Conservation (phyloP, 2,888 invertebrate species). For the Netelia virgata region DNA sequence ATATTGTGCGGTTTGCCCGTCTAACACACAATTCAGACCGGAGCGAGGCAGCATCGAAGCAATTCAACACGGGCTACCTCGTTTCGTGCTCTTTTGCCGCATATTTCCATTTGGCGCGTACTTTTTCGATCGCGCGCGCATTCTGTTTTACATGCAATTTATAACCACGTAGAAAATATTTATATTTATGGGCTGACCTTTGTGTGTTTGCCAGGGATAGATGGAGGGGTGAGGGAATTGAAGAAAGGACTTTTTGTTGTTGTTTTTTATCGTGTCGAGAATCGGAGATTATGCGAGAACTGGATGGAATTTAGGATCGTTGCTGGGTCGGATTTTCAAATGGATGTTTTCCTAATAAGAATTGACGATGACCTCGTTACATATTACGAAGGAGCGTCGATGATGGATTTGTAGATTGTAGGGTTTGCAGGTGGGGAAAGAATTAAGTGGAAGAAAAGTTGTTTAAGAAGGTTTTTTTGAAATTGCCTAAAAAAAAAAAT, state of each 20-base stretch:
- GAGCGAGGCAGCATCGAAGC: slow-evolving; percentile 3
- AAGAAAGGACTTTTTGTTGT: neutral
- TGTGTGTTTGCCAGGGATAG: neutral
- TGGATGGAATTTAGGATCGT: neutral
- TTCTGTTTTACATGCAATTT: slow-evolving; percentile 49
- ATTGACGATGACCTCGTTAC: too few species aligned
- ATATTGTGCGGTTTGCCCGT: slow-evolving; percentile 42
- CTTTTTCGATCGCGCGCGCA: neutral
- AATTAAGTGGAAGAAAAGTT: too few species aligned
- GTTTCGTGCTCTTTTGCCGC: slow-evolving; percentile 36
- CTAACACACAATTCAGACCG: slow-evolving; percentile 15
- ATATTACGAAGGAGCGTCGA: too few species aligned
- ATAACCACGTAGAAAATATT: slow-evolving; percentile 14
- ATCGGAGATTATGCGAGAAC: neutral
- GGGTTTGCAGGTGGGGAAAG: too few species aligned
- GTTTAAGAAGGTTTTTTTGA: too few species aligned
- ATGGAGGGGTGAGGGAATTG: neutral
- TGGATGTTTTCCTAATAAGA: too few species aligned
- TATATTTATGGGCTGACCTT: neutral
- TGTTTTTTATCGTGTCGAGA: neutral
- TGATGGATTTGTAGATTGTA: too few species aligned
- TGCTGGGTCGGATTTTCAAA: too few species aligned
- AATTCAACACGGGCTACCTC: neutral
- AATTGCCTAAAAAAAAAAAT: too few species aligned
- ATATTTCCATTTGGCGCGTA: neutral